Conservation (phyloP, 2,797 vertebrate genomes). For the Sebastes diaconus region DNA sequence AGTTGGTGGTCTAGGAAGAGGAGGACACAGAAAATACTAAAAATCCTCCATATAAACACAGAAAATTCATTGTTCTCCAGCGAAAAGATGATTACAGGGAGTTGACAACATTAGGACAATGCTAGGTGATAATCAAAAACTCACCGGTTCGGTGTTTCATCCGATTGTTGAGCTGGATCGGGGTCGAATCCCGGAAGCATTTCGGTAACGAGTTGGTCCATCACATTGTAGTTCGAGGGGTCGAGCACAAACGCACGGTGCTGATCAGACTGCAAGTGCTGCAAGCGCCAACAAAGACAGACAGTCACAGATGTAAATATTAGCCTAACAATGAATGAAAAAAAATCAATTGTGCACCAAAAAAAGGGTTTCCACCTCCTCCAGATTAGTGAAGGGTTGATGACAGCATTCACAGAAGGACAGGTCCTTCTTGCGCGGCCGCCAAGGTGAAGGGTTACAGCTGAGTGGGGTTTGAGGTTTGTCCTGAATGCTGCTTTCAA, state of each 20-base stretch:
- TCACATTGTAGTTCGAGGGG: constrained; percentile 69
- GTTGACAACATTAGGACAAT: neutral
- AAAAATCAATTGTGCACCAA: neutral
- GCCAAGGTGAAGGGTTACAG: constrained; percentile 63
- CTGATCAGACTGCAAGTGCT: constrained; percentile 87
- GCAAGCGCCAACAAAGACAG: constrained; percentile 15
- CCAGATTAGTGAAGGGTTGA: constrained; percentile 82
- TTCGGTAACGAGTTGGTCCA: constrained; percentile 82
- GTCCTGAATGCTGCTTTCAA: constrained; percentile 48
- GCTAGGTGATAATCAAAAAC: neutral
- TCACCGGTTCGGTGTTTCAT: constrained; percentile 55
- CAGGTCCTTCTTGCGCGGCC: constrained; percentile 68
- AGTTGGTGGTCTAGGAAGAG: constrained; percentile 36
- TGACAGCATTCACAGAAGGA: constrained; percentile 90
- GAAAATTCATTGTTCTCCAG: neutral
- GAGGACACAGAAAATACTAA: neutral
- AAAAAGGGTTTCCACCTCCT: constrained; percentile 69
- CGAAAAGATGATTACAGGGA: neutral
- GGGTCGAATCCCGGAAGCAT: constrained; percentile 72
- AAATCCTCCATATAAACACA: neutral
- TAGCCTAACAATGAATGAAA: neutral
- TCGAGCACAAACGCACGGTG: constrained; percentile 84
- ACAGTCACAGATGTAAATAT: neutral
- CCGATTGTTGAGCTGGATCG: constrained; percentile 26
- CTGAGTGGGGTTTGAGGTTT: constrained; percentile 40